Base-by-base conservation (phyloP, 1,140 invertebrate species). In the Rhopalosiphum maidis region DNA sequence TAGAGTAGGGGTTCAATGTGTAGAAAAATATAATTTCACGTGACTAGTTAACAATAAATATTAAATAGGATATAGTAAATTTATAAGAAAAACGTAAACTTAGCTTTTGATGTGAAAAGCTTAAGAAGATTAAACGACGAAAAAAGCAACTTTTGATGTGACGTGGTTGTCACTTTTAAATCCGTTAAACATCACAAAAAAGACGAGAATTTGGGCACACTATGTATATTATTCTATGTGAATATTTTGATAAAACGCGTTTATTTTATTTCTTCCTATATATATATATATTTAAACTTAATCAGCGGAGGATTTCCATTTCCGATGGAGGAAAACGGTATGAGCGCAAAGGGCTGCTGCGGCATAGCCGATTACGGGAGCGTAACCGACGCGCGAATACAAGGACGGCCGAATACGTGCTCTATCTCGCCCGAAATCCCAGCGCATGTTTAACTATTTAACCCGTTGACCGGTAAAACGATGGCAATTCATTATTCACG, bases 381-480 rank as follows among this genome's bases (percentile, higher is more conserved):
- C 51, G 15, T 43, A 43, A 43, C 46, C 91, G 48, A 23, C 82
- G 82, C 35, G 21, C 23, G 48, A 15, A 6, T 9, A 82, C 9
- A 51, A 54, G n/a, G 25, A 8, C 68, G 30, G 60, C 23, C 37
- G 54, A 30, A 55, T 9, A 55, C 91, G 91, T 93, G 91, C 82
- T 30, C 82, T 93, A 93, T 93, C 91, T 93, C 91, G 77, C 43
- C 43, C n/a, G 82, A 86, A 86, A 93, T 93, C 91, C 91, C 91
- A 48, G 91, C 46, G 48, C 35, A 46, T 93, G 91, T 86, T 93
- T 93, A 86, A 93, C 91, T 86, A 85, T 93, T 86, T 93, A 93
- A 55, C 91, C 37, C 91, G 91, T 93, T 93, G 91, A 93, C 91
- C 91, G 91, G 82, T 82, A 54, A 93, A 93, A 93, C 91, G 91